A percentile compares a stretch with the other conserved stretches of the same genome.
Evolutionary conservation across 2,888 invertebrate species (phyloP).

Genomic region (Clitarchus hookeri): DNA sequence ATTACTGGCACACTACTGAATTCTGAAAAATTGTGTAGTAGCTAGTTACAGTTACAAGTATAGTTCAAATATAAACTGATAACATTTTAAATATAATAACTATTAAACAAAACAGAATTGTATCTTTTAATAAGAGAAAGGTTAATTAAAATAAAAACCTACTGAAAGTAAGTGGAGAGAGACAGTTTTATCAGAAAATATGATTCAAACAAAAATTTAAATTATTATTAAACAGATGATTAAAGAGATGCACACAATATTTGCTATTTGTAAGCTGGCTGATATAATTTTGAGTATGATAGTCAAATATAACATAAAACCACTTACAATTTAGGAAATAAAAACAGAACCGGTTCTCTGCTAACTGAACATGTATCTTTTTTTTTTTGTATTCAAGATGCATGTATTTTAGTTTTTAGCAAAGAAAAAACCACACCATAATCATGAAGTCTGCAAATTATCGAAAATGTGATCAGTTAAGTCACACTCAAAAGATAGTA

Average conservation of each 20-base stretch:
- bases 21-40: background rate
- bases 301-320: background rate
- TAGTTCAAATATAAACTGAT: background rate
- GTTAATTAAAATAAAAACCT: background rate
- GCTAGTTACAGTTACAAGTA: background rate
- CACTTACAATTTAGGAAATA: background rate
- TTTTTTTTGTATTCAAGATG: background rate
- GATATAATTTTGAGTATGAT: background rate
- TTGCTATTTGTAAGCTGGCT: background rate
- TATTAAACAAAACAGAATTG: too few species aligned
- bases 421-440: background rate
- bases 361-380: background rate
- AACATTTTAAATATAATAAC: background rate
- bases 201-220: background rate
- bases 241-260: background rate
- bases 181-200: background rate
- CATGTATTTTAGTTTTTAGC: background rate
- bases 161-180: background rate
- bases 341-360: background rate
- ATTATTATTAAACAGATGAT: background rate
- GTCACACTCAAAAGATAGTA: constrained; percentile 1
- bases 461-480: background rate
- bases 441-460: background rate
- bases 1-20: background rate
- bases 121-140: background rate